Conservation (phyloP, 2,888 invertebrate species). For the Hemaris fuciformis region DNA sequence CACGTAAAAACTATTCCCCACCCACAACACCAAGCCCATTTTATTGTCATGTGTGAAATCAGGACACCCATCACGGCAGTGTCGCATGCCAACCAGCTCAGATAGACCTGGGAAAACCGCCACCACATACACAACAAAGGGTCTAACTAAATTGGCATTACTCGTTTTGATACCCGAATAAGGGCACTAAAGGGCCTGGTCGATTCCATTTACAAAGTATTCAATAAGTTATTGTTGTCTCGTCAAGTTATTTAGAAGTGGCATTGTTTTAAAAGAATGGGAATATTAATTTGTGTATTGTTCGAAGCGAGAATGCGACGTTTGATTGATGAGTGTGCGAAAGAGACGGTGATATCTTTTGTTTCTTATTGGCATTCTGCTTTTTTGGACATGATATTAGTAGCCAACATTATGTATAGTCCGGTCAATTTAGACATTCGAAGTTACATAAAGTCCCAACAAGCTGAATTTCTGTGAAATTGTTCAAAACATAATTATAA, state of each 20-base stretch:
- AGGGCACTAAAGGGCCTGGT: background rate
- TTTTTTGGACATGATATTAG: no score
- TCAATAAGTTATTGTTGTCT: constrained; percentile 11
- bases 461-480: no score
- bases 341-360: background rate
- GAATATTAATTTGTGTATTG: background rate
- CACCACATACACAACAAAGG: background rate
- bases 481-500: no score
- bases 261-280: background rate
- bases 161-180: background rate
- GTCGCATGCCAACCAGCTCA: background rate
- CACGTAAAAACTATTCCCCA: background rate
- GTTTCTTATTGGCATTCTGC: background rate
- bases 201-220: constrained; percentile 14
- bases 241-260: background rate
- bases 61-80: background rate
- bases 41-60: background rate
- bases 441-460: no score
- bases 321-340: background rate
- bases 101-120: background rate
- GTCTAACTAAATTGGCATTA: background rate
- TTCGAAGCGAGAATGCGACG: background rate
- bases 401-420: no score
- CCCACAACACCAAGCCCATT: background rate
- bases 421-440: no score